Base-by-base conservation (phyloP, 2,113 vertebrate species). In the Prochilodus magdalenae region DNA sequence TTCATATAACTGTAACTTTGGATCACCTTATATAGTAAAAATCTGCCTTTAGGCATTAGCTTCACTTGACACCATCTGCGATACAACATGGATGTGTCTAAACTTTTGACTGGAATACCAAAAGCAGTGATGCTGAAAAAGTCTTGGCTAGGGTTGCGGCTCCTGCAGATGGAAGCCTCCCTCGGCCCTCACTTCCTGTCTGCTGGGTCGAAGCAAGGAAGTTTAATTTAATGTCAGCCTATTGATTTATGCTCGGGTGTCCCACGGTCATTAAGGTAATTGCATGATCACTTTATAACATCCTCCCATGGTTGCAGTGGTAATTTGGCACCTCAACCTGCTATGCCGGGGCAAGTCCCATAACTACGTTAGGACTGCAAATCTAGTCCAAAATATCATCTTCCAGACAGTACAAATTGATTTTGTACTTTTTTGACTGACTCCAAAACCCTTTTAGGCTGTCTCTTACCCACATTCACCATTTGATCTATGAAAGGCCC, bases 231-330 rank as follows among this genome's bases (percentile, higher is more conserved):
- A 94, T 93, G 88, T 53, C 60, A 86, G 73, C 83, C 83, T 88
- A 93, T 92, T 92, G 92, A 94, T 94, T 94, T 91, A 90, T 90
- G 89, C 90, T 92, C 80, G 83, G 86, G 89, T 92, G 88, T 93
- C 90, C 87, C 83, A 83, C 82, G 87, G 88, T 92, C 92, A 93
- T 94, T 94, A 94, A 90, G 90, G 87, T 92, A 94, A 94, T 93
- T 92, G 90, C 90, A 90, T 92, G 91, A 94, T 93, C 89, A 90
- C 89, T 94, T 94, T 91, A 92, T 93, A 93, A 93, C 90, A 87
- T 87, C 90, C 88, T 90, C 88, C 89, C 87, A 75, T 82, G 81
- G 88, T 87, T 86, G 87, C 86, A 53, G 40, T 75, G 86, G 86
- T 91, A 87, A 92, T 92, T 85, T 88, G 86, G 65, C 83, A 77